phyloP scores from a whole-genome alignment of 2,797 vertebrate species.

The Pteropus rufus region DNA sequence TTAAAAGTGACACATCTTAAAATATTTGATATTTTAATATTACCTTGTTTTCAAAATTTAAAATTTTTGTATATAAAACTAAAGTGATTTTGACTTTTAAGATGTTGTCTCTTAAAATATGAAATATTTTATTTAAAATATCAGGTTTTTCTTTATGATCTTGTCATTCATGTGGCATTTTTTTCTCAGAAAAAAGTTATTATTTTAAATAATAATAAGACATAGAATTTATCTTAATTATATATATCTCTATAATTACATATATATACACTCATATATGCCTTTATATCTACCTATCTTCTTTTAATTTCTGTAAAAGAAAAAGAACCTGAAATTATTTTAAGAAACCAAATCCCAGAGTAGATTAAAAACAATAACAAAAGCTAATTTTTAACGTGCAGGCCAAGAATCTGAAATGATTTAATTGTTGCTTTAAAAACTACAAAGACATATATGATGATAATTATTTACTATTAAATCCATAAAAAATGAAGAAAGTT shows the following conservation, averaged over 20 bases:
- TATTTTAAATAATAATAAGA: not conserved
- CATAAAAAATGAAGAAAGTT: not conserved
- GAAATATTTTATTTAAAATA: not conserved
- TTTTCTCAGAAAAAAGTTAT: not conserved
- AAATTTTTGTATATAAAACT: not conserved
- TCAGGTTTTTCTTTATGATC: not conserved
- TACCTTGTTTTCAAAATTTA: not conserved
- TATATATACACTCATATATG: too few relatives aligned
- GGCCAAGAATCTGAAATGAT: not conserved
- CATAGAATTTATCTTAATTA: not conserved
- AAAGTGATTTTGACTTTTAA: not conserved
- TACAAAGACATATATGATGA: not conserved
- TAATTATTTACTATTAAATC: not conserved
- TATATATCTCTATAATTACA: not conserved
- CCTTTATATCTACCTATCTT: not conserved
- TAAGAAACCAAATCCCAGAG: not conserved
- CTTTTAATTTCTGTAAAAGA: not conserved
- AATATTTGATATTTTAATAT: not conserved
- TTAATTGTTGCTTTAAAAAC: not conserved
- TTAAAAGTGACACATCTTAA: not conserved
- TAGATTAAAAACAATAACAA: not conserved
- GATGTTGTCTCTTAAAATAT: not conserved
- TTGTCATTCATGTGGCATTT: not conserved
- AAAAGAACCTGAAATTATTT: not conserved
- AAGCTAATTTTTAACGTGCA: not conserved